Evolutionary conservation across 1,140 invertebrate species (phyloP).

Genomic region (Sinonovacula constricta): DNA sequence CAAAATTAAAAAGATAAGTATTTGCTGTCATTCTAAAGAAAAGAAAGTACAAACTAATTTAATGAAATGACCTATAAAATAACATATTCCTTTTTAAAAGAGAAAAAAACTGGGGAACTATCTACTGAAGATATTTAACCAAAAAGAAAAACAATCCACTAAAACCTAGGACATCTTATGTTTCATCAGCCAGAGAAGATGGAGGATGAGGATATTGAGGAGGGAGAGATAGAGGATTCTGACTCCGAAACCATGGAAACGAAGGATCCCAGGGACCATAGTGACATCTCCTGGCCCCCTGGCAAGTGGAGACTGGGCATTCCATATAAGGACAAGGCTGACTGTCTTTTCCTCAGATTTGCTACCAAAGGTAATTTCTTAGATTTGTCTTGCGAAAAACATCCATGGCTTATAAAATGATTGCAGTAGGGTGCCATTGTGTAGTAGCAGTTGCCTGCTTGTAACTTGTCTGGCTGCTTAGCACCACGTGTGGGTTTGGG

Average conservation of each 20-base stretch:
- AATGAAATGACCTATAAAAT: neutral
- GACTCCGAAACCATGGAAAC: slow-evolving; percentile 40
- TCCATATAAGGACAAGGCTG: slow-evolving; percentile 81
- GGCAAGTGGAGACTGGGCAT: slow-evolving; percentile 88
- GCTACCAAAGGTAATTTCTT: slow-evolving; percentile 81
- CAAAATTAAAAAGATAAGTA: neutral
- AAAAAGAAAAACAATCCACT: neutral
- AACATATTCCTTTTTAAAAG: no score
- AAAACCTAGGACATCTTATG: neutral
- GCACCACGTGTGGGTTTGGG: no score
- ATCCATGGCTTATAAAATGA: neutral
- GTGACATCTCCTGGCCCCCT: slow-evolving; percentile 80
- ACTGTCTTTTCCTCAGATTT: slow-evolving; percentile 86
- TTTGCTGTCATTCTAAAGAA: neutral
- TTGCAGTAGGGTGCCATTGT: no score
- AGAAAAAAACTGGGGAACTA: neutral
- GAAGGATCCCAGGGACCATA: slow-evolving; percentile 5
- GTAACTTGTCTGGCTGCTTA: neutral
- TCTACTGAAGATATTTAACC: neutral
- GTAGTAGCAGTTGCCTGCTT: neutral
- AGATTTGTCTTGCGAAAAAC: neutral
- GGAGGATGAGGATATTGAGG: slow-evolving; percentile 42
- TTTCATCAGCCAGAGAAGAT: slow-evolving; percentile 10
- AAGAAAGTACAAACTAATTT: slow-evolving; percentile 12
- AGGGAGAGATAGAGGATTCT: slow-evolving; percentile 39